A percentile compares a stretch with the other conserved stretches of the same genome.
phyloP scores from a whole-genome alignment of 2,113 vertebrate species.

The Microtus pennsylvanicus region DNA sequence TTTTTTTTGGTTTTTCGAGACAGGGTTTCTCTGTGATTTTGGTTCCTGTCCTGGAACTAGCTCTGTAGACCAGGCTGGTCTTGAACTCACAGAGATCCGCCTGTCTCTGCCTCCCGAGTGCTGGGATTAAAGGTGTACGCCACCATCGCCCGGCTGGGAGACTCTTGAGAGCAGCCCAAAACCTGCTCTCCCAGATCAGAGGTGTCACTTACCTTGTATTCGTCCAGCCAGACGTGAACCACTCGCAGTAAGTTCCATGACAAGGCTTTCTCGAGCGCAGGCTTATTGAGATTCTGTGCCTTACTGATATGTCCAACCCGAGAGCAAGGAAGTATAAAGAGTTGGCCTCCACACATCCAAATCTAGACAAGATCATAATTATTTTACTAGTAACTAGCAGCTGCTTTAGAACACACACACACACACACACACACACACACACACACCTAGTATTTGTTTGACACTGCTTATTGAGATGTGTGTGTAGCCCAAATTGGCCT shows the following conservation, averaged over 20 bases:
- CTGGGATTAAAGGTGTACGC: no score
- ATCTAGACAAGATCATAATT: conserved; percentile 86
- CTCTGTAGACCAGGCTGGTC: no score
- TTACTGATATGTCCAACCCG: conserved; percentile 94
- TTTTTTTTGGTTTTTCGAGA: no score
- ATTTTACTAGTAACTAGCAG: neutral
- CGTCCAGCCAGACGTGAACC: conserved; percentile 96
- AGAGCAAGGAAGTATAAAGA: conserved; percentile 95
- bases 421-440: neutral
- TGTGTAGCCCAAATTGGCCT: neutral
- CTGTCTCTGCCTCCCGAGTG: no score
- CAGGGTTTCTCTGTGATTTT: no score
- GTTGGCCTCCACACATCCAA: conserved; percentile 98
- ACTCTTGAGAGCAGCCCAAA: neutral
- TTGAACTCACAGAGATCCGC: no score
- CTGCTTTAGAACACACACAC: neutral
- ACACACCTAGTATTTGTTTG: neutral
- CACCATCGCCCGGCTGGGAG: no score
- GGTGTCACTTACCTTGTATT: conserved; percentile 90
- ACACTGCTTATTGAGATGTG: neutral
- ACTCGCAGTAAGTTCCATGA: conserved; percentile 92
- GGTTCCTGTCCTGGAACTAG: no score
- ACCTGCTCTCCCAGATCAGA: neutral
- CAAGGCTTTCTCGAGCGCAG: conserved; percentile 89
- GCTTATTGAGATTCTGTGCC: conserved; percentile 84